Evolutionary conservation across 2,113 vertebrate genomes (phyloP).

Genomic region (Neofelis nebulosa): DNA sequence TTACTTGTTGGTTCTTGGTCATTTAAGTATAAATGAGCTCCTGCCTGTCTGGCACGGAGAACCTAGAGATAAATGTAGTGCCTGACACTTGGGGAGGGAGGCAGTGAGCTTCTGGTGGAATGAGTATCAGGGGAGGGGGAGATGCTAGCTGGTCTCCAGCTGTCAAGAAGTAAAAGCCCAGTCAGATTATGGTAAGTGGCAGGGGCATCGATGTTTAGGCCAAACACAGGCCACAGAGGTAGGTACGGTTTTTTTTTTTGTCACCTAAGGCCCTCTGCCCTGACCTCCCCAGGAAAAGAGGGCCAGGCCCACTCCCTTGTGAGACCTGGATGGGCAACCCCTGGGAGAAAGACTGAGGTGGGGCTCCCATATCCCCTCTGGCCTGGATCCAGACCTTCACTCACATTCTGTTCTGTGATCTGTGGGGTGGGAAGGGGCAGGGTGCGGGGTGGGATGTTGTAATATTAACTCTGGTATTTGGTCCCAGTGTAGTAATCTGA

Average conservation of each 20-base stretch:
- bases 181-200: neutral
- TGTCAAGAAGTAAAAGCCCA: neutral
- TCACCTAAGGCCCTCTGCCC: neutral
- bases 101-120: neutral
- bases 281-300: neutral
- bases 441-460: neutral
- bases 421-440: neutral
- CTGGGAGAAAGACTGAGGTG: neutral
- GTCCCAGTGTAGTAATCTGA: conserved; percentile 63
- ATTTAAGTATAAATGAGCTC: neutral
- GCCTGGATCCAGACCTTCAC: neutral
- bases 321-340: neutral
- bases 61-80: neutral
- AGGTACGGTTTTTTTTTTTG: neutral
- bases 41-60: neutral
- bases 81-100: neutral
- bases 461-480: neutral
- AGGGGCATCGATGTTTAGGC: neutral
- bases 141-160: neutral
- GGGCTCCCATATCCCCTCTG: neutral
- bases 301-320: too few species aligned
- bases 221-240: neutral
- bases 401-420: neutral
- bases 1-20: neutral
- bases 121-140: neutral